A percentile compares a stretch with the other conserved stretches of the same genome.
phyloP scores from a whole-genome alignment of 23 tunicate genomes.

The Oikopleura vanhoeffeni region DNA sequence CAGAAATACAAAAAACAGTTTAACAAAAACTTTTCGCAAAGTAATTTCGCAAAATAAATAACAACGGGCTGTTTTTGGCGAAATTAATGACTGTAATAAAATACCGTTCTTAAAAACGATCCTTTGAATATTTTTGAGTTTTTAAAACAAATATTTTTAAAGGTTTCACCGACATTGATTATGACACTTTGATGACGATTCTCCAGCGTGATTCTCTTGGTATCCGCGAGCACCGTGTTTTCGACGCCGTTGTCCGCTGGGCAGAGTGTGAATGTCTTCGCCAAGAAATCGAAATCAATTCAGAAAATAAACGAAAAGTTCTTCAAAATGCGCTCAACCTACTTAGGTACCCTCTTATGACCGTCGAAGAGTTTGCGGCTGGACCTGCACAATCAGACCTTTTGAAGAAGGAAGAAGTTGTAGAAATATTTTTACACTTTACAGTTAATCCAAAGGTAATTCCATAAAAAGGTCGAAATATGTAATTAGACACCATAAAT shows the following conservation, averaged over 20 bases:
- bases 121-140: neutral
- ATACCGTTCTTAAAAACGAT: neutral
- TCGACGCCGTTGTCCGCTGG: slow-evolving; percentile 60
- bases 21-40: too few relatives aligned
- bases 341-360: slow-evolving; percentile 70
- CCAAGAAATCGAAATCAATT: slow-evolving; percentile 31
- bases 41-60: too few relatives aligned
- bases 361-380: slow-evolving; percentile 78
- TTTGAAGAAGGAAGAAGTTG: slow-evolving; percentile 56
- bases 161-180: slow-evolving; percentile 80
- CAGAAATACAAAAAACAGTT: too few relatives aligned
- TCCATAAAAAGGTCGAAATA: too few relatives aligned
- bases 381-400: slow-evolving; percentile 91
- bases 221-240: slow-evolving; percentile 31
- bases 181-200: slow-evolving; percentile 40
- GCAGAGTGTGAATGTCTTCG: slow-evolving; percentile 62
- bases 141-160: neutral
- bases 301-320: slow-evolving; percentile 59
- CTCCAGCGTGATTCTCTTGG: slow-evolving; percentile 77
- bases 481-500: too few relatives aligned
- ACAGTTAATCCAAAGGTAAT: slow-evolving; percentile 50
- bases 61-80: too few relatives aligned
- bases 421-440: slow-evolving; percentile 63
- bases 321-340: slow-evolving; percentile 35
- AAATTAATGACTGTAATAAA: neutral